These are phyloP conservation scores for Tuta absoluta DNA, from an alignment of 2,888 invertebrate species.

Conservation along the genomic window DNA sequence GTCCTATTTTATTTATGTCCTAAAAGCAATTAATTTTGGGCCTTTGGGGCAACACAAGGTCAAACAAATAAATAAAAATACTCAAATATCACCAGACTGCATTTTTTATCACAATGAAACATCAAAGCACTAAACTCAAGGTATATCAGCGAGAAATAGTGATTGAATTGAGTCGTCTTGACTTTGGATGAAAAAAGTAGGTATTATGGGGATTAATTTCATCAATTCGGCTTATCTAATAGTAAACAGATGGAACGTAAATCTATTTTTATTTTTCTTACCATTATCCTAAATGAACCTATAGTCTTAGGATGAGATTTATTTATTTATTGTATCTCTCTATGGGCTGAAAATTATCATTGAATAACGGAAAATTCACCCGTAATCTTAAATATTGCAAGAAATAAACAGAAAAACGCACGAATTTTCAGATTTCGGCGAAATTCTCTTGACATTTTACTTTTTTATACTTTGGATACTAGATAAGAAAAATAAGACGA, in stretches of 20 bases:
- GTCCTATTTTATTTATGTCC: too few relatives aligned
- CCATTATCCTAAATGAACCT: neutral
- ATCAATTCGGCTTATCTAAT: conserved; percentile 8
- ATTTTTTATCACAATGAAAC: neutral
- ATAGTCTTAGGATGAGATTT: neutral
- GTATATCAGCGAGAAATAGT: neutral
- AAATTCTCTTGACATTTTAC: neutral
- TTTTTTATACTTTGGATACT: neutral
- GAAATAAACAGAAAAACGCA: conserved; percentile 18
- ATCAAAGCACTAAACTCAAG: neutral
- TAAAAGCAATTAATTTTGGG: too few relatives aligned
- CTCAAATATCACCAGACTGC: neutral
- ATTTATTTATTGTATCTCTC: neutral
- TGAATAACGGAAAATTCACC: neutral
- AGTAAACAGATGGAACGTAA: neutral
- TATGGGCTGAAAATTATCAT: neutral
- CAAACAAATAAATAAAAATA: neutral
- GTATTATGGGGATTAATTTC: neutral
- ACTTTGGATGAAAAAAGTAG: neutral
- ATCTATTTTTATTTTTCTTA: neutral
- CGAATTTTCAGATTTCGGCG: conserved; percentile 28
- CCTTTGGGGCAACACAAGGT: neutral
- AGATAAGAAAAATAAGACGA: too few relatives aligned
- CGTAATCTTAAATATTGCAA: neutral
- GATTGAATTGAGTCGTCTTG: neutral